Percentiles rank a stretch among this genome's conserved stretches.
phyloP scores from a whole-genome alignment of 2,888 invertebrate species.

The Cryptocephalus primarius region DNA sequence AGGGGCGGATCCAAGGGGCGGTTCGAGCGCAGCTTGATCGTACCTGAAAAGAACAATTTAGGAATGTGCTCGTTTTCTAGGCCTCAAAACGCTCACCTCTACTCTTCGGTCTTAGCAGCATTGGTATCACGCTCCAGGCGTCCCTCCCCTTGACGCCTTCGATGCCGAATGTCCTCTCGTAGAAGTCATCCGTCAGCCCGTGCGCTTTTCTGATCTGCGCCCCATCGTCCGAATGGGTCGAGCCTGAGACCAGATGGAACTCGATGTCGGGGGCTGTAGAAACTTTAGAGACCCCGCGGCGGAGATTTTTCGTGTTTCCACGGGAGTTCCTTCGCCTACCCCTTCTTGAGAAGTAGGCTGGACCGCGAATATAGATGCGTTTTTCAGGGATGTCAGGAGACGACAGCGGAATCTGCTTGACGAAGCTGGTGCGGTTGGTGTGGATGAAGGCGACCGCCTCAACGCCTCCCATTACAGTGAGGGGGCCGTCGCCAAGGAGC shows the following conservation, averaged over 20 bases:
- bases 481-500: constrained; percentile 68
- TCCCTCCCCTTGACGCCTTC: constrained; percentile 65
- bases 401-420: constrained; percentile 24
- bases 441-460: constrained; percentile 79
- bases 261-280: constrained; percentile 62
- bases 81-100: constrained; percentile 57
- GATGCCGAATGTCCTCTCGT: constrained; percentile 51
- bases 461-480: constrained; percentile 81
- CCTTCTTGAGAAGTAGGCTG: too few relatives aligned
- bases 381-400: constrained; percentile 52
- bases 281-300: too few relatives aligned
- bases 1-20: constrained; percentile 83
- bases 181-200: constrained; percentile 64
- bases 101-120: constrained; percentile 75
- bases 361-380: too few relatives aligned
- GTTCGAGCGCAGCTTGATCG: constrained; percentile 64
- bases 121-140: constrained; percentile 75
- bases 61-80: too few relatives aligned
- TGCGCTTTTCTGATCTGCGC: constrained; percentile 70
- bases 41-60: constrained; percentile 7
- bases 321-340: too few relatives aligned
- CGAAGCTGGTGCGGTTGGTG: constrained; percentile 65
- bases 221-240: constrained; percentile 78
- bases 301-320: too few relatives aligned
- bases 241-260: constrained; percentile 80